These are phyloP conservation scores for Gymnoscelis rufifasciata DNA, from an alignment of 2,888 invertebrate genomes.

Conservation along the genomic window DNA sequence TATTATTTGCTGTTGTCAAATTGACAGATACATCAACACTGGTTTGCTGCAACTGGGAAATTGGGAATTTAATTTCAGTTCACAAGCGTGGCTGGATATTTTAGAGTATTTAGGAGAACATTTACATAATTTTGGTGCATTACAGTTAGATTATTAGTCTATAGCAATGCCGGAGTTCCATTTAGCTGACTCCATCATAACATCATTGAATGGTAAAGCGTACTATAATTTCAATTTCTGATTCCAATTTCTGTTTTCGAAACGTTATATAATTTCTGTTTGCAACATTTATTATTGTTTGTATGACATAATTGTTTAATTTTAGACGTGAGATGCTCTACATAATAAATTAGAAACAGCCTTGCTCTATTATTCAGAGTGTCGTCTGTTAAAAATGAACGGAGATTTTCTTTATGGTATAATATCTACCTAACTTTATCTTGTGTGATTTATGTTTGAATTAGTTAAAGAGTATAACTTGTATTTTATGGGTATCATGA, in stretches of 20 bases:
- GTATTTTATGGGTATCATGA: too few relatives aligned
- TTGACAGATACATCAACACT: too few relatives aligned
- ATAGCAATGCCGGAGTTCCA: conserved; percentile 60
- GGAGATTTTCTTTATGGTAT: conserved; percentile 49
- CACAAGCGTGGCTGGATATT: neutral
- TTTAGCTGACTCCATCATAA: conserved; percentile 59
- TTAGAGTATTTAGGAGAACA: neutral
- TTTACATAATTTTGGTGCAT: neutral
- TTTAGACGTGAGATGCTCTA: conserved; percentile 62
- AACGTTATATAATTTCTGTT: conserved; percentile 69
- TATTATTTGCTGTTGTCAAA: too few relatives aligned
- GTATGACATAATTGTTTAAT: conserved; percentile 67
- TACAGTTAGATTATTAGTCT: conserved; percentile 5
- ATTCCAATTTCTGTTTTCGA: conserved; percentile 20
- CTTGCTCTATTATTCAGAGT: conserved; percentile 39
- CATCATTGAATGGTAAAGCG: conserved; percentile 56
- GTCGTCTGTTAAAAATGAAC: conserved; percentile 32
- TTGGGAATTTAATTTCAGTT: too few relatives aligned
- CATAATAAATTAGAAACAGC: conserved; percentile 40
- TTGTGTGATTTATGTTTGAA: conserved; percentile 27
- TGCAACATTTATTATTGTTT: conserved; percentile 50
- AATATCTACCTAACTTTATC: too few relatives aligned
- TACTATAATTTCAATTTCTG: conserved; percentile 20
- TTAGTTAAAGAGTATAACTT: neutral
- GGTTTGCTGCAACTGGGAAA: too few relatives aligned